phyloP scores from a whole-genome alignment of 2,113 vertebrate genomes.

The Corydoras maculifer region DNA sequence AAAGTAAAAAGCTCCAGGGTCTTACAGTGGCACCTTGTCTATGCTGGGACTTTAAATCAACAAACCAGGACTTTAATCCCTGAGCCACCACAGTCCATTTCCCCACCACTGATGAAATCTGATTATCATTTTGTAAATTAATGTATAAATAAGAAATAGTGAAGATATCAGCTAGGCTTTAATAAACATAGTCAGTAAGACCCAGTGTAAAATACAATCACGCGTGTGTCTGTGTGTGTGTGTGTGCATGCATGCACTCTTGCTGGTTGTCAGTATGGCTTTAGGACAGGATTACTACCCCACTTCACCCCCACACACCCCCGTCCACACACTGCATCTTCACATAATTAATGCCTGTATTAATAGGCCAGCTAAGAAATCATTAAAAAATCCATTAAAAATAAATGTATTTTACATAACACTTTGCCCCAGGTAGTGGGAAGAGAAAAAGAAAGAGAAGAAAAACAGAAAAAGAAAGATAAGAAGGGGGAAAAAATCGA shows the following conservation, averaged over 20 bases:
- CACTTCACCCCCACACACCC: constrained; percentile 11
- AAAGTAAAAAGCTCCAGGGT: too few species aligned
- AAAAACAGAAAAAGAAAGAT: constrained; percentile 62
- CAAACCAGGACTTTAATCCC: too few species aligned
- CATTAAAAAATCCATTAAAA: constrained; percentile 99
- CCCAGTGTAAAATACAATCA: too few species aligned
- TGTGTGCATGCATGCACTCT: constrained; percentile 26
- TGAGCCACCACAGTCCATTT: too few species aligned
- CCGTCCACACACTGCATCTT: constrained; percentile 63
- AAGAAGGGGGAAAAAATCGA: constrained; percentile 80
- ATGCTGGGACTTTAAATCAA: too few species aligned
- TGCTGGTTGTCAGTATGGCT: constrained; percentile 92
- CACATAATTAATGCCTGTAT: constrained; percentile 99
- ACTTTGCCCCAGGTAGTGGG: constrained; percentile 90
- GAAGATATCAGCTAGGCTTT: too few species aligned
- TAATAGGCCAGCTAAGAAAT: constrained; percentile 99
- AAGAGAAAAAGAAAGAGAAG: constrained; percentile 76
- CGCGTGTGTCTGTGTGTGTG: neutral
- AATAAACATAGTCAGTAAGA: too few species aligned
- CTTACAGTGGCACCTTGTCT: too few species aligned
- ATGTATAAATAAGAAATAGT: too few species aligned
- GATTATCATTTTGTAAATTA: too few species aligned
- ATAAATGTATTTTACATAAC: constrained; percentile 99
- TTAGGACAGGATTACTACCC: constrained; percentile 97
- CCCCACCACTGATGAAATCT: too few species aligned